Percentiles rank a stretch among this genome's conserved stretches.
These are phyloP conservation scores for Eugnorisma glareosa DNA, from an alignment of 2,888 invertebrate genomes.

Conservation along the genomic window DNA sequence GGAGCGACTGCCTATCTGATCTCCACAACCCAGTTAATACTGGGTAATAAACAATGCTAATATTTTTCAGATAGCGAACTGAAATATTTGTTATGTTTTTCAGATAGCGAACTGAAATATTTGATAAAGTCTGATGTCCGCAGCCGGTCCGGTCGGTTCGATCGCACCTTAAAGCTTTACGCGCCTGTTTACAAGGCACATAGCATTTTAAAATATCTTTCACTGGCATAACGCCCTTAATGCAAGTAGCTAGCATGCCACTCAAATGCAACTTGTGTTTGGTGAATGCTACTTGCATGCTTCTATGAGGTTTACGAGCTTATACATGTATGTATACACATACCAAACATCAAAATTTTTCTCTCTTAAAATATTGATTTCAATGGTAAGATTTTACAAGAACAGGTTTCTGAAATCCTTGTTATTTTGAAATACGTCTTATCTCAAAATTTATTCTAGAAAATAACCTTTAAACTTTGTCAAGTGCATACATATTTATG, in stretches of 20 bases:
- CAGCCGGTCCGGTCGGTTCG: slow-evolving; percentile 1
- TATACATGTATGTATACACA: not conserved
- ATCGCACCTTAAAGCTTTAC: not conserved
- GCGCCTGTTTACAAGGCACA: not conserved
- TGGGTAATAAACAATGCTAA: not conserved
- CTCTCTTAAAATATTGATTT: not conserved
- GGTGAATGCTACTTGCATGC: not conserved
- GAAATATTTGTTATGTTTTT: not conserved
- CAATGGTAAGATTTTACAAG: not conserved
- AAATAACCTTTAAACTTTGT: not conserved
- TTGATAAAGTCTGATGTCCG: not conserved
- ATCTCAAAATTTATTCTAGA: not conserved
- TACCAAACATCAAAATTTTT: not conserved
- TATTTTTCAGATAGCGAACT: not conserved
- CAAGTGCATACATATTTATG: not conserved
- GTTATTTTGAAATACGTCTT: not conserved
- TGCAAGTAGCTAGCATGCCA: not conserved
- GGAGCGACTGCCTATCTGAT: not conserved
- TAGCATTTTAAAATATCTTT: not conserved
- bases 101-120: not conserved
- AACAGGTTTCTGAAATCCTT: not conserved
- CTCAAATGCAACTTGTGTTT: not conserved
- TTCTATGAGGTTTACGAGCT: not conserved
- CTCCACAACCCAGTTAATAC: not conserved
- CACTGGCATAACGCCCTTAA: not conserved